phyloP scores from a whole-genome alignment of 2,797 vertebrate species.

The Cossypha heuglini region DNA sequence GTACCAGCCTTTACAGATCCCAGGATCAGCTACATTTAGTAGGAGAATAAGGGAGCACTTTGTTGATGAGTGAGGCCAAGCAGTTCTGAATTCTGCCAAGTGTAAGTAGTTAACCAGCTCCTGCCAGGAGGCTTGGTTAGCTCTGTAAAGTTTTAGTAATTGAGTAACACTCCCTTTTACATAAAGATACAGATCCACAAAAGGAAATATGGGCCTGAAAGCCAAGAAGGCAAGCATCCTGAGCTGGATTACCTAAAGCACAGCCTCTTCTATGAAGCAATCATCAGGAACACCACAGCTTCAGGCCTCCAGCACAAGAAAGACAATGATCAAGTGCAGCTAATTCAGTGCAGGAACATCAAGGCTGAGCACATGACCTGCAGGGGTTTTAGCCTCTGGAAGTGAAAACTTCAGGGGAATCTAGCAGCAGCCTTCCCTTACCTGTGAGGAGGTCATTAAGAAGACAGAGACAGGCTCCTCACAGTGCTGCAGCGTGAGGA shows the following conservation, averaged over 20 bases:
- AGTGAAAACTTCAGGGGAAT: not conserved
- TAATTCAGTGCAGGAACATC: not conserved
- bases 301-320: not conserved
- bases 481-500: not conserved
- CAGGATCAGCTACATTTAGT: not conserved
- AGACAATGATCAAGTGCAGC: not conserved
- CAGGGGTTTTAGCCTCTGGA: not conserved
- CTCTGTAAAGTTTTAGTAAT: not conserved
- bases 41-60: not conserved
- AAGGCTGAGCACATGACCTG: not conserved
- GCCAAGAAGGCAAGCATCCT: not conserved
- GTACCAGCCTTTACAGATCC: not conserved
- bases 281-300: not conserved
- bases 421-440: not conserved
- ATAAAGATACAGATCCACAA: not conserved
- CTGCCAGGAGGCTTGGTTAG: not conserved
- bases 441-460: not conserved
- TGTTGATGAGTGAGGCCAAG: not conserved
- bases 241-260: not conserved
- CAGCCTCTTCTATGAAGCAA: not conserved
- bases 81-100: not conserved
- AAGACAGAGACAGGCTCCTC: not conserved
- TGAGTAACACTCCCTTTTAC: not conserved
- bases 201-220: not conserved
- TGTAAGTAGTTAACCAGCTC: not conserved